Conservation (phyloP, 2,113 vertebrate species). For the Sturnira hondurensis region DNA sequence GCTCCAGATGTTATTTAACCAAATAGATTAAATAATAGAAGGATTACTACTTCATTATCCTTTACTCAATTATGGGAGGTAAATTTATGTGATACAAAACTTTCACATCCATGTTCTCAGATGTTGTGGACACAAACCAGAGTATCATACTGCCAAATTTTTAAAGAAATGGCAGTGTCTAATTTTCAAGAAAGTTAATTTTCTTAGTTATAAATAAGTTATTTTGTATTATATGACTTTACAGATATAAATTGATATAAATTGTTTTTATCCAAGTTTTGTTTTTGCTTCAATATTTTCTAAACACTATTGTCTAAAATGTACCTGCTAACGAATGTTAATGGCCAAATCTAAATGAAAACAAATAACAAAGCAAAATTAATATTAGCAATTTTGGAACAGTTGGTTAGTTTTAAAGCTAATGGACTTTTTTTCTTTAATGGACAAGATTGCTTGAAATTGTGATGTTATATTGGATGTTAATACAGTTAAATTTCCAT, state of each 20-base stretch:
- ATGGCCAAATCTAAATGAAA: not conserved
- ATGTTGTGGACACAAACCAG: not conserved
- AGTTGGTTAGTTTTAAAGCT: not conserved
- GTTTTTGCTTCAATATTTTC: not conserved
- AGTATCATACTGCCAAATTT: not conserved
- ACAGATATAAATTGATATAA: not conserved
- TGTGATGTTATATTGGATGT: not conserved
- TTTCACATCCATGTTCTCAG: not conserved
- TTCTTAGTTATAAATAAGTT: not conserved
- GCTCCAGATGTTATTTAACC: not conserved
- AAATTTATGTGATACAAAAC: not conserved
- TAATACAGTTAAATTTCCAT: not conserved
- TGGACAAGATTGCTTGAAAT: not conserved
- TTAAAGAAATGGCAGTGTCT: not conserved
- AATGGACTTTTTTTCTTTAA: not conserved
- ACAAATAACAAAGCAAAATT: not conserved
- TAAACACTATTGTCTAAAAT: not conserved
- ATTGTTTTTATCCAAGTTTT: not conserved
- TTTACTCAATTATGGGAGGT: not conserved
- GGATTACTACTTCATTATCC: not conserved
- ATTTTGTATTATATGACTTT: not conserved
- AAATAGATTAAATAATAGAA: not conserved
- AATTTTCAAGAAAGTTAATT: not conserved
- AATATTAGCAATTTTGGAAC: not conserved
- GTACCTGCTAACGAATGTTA: not conserved